Conservation (phyloP, 2,113 vertebrate genomes). For the Mesembrinibis cayennensis region DNA sequence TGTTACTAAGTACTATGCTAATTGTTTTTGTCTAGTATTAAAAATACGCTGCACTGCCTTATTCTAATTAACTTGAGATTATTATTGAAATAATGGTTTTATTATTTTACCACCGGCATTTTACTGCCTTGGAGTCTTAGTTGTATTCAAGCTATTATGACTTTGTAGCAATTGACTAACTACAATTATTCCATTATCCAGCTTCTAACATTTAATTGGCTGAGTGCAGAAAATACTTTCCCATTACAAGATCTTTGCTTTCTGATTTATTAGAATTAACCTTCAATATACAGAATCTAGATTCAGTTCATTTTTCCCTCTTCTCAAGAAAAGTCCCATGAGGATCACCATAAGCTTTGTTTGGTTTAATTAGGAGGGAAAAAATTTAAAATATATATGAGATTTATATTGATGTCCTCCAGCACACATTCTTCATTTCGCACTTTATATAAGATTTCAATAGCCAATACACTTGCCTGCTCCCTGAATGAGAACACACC, state of each 20-base stretch:
- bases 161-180: slow-evolving; percentile 63
- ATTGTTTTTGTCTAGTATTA: slow-evolving; percentile 65
- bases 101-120: slow-evolving; percentile 60
- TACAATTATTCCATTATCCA: slow-evolving; percentile 62
- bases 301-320: background rate
- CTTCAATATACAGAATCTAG: background rate
- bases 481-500: background rate
- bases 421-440: slow-evolving; percentile 25
- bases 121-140: slow-evolving; percentile 48
- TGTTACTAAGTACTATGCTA: slow-evolving; percentile 54
- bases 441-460: background rate
- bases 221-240: slow-evolving; percentile 26
- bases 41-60: slow-evolving; percentile 38
- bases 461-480: background rate
- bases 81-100: slow-evolving; percentile 66
- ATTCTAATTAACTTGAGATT: slow-evolving; percentile 66
- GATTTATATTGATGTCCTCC: slow-evolving; percentile 10
- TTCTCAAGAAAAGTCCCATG: background rate
- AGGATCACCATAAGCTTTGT: background rate
- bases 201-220: slow-evolving; percentile 58
- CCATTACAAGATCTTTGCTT: slow-evolving; percentile 42
- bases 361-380: background rate
- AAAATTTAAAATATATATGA: background rate
- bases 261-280: slow-evolving; percentile 59
- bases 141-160: slow-evolving; percentile 56